phyloP scores from a whole-genome alignment of 2,113 vertebrate genomes.

The Oncorhynchus gorbuscha region DNA sequence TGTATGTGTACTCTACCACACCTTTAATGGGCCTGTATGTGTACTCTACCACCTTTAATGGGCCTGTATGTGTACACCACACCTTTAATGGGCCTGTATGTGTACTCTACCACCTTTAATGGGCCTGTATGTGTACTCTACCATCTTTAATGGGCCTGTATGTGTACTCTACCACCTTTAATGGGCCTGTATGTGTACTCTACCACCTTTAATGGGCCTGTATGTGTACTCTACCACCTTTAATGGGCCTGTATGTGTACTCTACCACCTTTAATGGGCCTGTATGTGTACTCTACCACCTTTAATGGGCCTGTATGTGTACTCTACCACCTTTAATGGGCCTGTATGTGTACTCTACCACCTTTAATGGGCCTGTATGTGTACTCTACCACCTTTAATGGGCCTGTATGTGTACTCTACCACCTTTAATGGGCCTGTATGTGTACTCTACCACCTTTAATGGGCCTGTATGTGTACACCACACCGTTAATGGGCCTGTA shows the following conservation, averaged over 20 bases:
- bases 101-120: neutral
- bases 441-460: neutral
- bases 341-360: neutral
- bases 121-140: neutral
- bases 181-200: no score
- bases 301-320: neutral
- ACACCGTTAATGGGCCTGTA: no score
- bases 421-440: constrained; percentile 5
- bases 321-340: neutral
- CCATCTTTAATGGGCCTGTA: neutral
- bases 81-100: no score
- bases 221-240: neutral
- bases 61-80: no score
- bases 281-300: neutral
- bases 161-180: neutral
- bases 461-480: neutral
- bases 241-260: neutral
- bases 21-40: no score
- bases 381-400: neutral
- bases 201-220: constrained; percentile 1
- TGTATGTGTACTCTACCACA: no score
- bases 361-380: no score
- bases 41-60: no score
- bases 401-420: neutral
- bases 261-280: neutral